These are phyloP conservation scores for Leptinotarsa juncta DNA, from an alignment of 2,888 invertebrate species.

Conservation along the genomic window DNA sequence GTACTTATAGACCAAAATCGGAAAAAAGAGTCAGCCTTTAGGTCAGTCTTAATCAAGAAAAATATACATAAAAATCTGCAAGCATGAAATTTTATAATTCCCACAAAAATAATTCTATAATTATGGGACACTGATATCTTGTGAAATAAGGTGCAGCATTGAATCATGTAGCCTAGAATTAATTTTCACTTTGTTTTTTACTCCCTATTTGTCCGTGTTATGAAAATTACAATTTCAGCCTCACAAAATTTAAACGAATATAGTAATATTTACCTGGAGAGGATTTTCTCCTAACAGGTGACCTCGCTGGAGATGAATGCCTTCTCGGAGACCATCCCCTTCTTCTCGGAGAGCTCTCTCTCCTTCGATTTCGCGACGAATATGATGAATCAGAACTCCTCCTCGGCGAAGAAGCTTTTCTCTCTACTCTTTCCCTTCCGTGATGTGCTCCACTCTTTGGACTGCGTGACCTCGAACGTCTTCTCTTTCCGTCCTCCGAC, in stretches of 20 bases:
- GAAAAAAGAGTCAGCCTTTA: too few relatives aligned
- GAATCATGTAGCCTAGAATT: too few relatives aligned
- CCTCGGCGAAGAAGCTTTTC: conserved; percentile 34
- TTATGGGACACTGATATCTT: not conserved
- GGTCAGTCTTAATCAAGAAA: too few relatives aligned
- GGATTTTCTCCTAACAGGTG: conserved; percentile 25
- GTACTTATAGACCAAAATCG: too few relatives aligned
- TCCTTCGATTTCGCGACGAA: conserved; percentile 35
- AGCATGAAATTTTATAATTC: too few relatives aligned
- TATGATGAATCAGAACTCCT: conserved; percentile 14
- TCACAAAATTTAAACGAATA: too few relatives aligned
- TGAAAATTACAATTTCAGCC: too few relatives aligned
- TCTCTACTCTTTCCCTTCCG: conserved; percentile 14
- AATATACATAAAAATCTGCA: too few relatives aligned
- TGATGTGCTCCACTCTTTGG: conserved; percentile 5
- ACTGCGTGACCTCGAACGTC: conserved; percentile 27
- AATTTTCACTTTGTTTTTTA: not conserved
- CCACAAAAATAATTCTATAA: too few relatives aligned
- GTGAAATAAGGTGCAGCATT: too few relatives aligned
- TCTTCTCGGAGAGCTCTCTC: conserved; percentile 36
- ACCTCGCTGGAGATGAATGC: conserved; percentile 27
- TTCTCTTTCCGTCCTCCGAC: conserved; percentile 24
- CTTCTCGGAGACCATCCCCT: conserved; percentile 40
- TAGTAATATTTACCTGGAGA: conserved; percentile 27
- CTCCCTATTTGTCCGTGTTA: too few relatives aligned